Evolutionary conservation across 30 jellyfish, hydroid and myxozoan genomes (phyloP).

Genomic region (Calvadosia cruxmelitensis): DNA sequence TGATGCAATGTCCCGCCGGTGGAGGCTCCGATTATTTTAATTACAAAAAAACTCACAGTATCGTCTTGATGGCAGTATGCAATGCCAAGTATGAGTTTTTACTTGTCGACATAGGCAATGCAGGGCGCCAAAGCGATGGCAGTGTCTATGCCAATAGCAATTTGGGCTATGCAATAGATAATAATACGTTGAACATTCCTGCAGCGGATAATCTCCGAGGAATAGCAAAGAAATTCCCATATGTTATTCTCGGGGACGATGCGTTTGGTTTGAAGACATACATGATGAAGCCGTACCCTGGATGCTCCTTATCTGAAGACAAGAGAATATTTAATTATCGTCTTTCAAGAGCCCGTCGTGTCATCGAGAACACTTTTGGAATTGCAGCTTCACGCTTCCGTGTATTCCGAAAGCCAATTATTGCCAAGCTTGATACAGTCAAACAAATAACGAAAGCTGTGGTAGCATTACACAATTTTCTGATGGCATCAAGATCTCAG

Average conservation of each 20-base stretch:
- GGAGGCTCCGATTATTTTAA: constrained; percentile 47
- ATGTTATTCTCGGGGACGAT: too few relatives aligned
- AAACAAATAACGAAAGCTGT: constrained; percentile 47
- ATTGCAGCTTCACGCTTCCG: constrained; percentile 40
- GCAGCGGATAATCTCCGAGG: constrained; percentile 22
- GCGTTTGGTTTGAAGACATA: constrained; percentile 42
- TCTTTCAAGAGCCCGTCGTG: constrained; percentile 33
- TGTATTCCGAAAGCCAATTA: constrained; percentile 38
- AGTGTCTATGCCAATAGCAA: constrained; percentile 27
- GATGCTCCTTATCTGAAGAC: constrained; percentile 1
- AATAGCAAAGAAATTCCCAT: too few relatives aligned
- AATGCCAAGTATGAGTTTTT: constrained; percentile 21
- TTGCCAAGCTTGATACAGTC: constrained; percentile 28
- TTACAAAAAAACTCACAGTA: constrained; percentile 35
- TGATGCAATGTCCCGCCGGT: constrained; percentile 31
- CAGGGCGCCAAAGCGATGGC: constrained; percentile 42
- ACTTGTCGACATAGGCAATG: constrained; percentile 24
- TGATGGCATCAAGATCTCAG: constrained; percentile 1
- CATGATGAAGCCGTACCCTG: constrained; percentile 62
- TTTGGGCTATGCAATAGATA: constrained; percentile 30
- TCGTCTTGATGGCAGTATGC: constrained; percentile 27
- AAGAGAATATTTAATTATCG: constrained; percentile 30
- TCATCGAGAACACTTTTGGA: constrained; percentile 58
- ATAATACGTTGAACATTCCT: constrained; percentile 33
- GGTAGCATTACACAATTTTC: constrained; percentile 40